A percentile compares a stretch with the other conserved stretches of the same genome.
Conservation (phyloP, 2,888 invertebrate genomes). For the Syrista parreyssii region DNA sequence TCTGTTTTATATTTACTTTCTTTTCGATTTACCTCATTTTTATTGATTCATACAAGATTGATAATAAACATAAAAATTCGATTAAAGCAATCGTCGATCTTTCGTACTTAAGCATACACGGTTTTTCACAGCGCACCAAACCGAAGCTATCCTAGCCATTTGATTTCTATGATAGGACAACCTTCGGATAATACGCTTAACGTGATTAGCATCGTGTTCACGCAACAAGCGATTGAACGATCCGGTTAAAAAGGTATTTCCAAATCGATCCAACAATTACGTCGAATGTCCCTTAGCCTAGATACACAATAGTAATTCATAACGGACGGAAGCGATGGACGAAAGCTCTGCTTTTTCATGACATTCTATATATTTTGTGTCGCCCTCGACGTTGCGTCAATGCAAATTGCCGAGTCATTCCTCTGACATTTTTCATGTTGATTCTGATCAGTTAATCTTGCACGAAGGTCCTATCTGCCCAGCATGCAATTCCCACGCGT, state of each 20-base stretch:
- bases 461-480: neutral
- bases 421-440: slow-evolving; percentile 18
- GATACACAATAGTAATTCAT: neutral
- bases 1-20: too few relatives aligned
- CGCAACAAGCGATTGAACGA: neutral
- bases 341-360: neutral
- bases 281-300: neutral
- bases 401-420: slow-evolving; percentile 8
- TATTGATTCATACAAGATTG: neutral
- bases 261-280: neutral
- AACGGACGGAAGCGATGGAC: neutral
- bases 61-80: too few relatives aligned
- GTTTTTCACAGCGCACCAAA: neutral
- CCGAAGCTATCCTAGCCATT: neutral
- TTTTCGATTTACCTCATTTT: neutral
- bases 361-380: neutral
- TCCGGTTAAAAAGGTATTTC: neutral
- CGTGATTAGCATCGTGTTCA: neutral
- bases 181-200: too few relatives aligned
- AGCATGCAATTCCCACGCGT: neutral
- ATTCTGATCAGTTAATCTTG: slow-evolving; percentile 18
- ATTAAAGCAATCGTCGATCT: too few relatives aligned
- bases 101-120: too few relatives aligned
- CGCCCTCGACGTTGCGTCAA: neutral
- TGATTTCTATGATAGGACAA: neutral